These are phyloP conservation scores for Drosophila maculinotata DNA, from an alignment of 2,888 invertebrate species.

Conservation along the genomic window DNA sequence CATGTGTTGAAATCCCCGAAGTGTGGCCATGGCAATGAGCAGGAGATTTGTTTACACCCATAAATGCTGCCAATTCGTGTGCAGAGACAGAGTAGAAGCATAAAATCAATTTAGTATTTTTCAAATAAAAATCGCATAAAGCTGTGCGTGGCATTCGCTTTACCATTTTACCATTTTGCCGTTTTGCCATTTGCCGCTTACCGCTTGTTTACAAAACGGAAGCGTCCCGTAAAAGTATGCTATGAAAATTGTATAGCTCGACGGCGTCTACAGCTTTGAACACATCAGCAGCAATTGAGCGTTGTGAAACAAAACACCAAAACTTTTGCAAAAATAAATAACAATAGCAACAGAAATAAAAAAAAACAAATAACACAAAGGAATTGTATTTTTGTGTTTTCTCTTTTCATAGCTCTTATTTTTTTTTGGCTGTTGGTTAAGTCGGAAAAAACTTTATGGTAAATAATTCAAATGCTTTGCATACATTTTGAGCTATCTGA, in stretches of 20 bases:
- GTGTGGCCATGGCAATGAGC: conserved; percentile 3
- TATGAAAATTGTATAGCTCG: conserved; percentile 65
- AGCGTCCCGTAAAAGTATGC: conserved; percentile 72
- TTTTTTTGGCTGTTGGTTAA: conserved; percentile 21
- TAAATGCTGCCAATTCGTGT: conserved; percentile 2
- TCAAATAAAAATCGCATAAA: conserved; percentile 71
- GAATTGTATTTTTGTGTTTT: conserved; percentile 21
- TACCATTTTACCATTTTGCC: conserved; percentile 27
- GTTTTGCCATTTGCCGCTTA: conserved; percentile 15
- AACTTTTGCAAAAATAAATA: conserved; percentile 25
- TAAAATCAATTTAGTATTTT: conserved; percentile 69
- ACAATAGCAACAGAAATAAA: conserved; percentile 10
- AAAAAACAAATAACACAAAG: conserved; percentile 44
- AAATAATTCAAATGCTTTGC: conserved; percentile 66
- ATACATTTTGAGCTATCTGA: conserved; percentile 34
- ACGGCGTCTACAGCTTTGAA: conserved; percentile 46
- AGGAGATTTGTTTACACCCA: background rate
- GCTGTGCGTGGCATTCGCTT: conserved; percentile 46
- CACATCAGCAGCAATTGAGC: conserved; percentile 67
- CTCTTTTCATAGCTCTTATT: conserved; percentile 11
- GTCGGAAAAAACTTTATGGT: conserved; percentile 58
- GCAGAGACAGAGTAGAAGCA: conserved; percentile 29
- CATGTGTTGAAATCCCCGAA: conserved; percentile 35
- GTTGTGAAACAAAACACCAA: conserved; percentile 46
- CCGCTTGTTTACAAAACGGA: conserved; percentile 70